Evolutionary conservation across 2,888 invertebrate species (phyloP), one percentile per base, ranked within the genome.

Genomic region (Platycnemis pennipes): DNA sequence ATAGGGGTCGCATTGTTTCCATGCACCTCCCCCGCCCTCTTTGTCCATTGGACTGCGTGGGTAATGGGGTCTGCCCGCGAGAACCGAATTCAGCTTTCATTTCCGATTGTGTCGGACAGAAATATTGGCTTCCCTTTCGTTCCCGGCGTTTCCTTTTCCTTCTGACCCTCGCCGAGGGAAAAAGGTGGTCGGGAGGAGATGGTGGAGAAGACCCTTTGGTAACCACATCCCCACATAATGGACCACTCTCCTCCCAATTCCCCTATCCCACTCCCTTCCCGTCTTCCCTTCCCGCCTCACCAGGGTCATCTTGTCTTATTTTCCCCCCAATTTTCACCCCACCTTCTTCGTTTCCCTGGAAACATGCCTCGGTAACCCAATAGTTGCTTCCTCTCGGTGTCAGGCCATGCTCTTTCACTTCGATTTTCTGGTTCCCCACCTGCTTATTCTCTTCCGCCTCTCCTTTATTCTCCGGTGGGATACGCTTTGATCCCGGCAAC

Each of bases 211-310:
- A 63, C 63, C 63, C 63, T 63, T n/a, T 4, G 22, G 63, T 63
- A 63, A 63, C 63, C 63, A n/a, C 63, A 63, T 63, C 63, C 26
- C 63, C 63, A 63, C 63, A 22, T 63, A 63, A 63, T 63, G 63
- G 63, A 63, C 63, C 63, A 63, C 63, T 63, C 63, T 26, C 26
- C n/a, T 22, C 56, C 63, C n/a, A n/a, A n/a, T 26, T 26, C 63
- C 63, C 63, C 63, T 26, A 2, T 1, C 26, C 8, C 63, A 8
- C n/a, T n/a, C 63, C 22, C n/a, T 4, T n/a, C 63, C 63, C 63
- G 22, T 26, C 1, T 63, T 63, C 26, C n/a, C 22, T 11, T 53
- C 53, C 1, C 49, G 49, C 19, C 19, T 11, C 49, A 11, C 1
- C 49, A 49, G 3, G 0, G 49, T 49, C 49, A 16, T 49, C 49